Conservation (phyloP, 2,113 vertebrate genomes). For the Leucosticte australis region DNA sequence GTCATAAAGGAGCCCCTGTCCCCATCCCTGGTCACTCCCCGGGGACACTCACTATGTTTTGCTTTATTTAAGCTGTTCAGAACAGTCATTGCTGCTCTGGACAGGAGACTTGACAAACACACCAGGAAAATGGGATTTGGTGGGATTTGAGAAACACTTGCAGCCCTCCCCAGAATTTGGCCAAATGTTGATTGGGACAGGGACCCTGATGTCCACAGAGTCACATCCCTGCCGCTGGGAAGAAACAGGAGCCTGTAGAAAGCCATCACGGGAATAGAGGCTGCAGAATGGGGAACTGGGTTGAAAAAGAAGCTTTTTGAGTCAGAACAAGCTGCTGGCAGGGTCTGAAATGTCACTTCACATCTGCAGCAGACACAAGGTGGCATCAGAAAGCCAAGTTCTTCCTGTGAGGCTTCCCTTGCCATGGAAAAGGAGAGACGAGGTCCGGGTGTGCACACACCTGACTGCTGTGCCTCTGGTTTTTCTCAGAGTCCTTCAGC, state of each 20-base stretch:
- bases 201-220: not conserved
- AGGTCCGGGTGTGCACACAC: rapidly evolving
- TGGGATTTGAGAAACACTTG: not conserved
- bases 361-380: not conserved
- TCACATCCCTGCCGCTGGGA: not conserved
- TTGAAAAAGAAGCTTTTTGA: not conserved
- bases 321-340: rapidly evolving
- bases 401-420: not conserved
- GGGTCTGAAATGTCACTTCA: not conserved
- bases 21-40: rapidly evolving
- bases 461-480: not conserved
- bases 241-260: not conserved
- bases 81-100: rapidly evolving
- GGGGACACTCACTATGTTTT: rapidly evolving
- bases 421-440: not conserved
- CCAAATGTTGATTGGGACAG: not conserved
- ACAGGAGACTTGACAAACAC: rapidly evolving
- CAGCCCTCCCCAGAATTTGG: not conserved
- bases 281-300: not conserved
- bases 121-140: not conserved
- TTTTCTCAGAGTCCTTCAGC: not conserved
- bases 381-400: not conserved
- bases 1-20: rapidly evolving
- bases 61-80: not conserved
- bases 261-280: rapidly evolving